Conservation (phyloP, 2,113 vertebrate genomes). For the Ranitomeya imitator region DNA sequence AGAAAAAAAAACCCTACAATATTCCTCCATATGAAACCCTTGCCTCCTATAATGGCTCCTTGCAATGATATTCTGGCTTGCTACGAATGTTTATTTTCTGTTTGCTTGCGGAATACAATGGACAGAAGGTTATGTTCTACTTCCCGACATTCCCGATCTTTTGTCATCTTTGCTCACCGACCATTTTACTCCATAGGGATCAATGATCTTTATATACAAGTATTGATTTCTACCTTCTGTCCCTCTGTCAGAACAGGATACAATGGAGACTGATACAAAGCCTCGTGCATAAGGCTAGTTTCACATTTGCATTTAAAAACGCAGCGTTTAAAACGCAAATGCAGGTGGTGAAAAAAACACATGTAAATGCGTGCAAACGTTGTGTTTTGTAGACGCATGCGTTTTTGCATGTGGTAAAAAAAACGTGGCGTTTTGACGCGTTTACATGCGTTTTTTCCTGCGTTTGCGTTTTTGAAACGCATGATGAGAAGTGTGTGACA, state of each 20-base stretch:
- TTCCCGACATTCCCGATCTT: neutral
- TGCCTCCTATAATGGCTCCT: neutral
- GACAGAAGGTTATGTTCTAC: neutral
- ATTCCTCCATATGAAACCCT: no score
- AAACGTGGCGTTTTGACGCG: no score
- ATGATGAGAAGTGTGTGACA: no score
- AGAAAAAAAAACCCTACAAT: no score
- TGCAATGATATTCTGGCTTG: neutral
- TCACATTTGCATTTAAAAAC: no score
- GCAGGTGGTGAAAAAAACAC: no score
- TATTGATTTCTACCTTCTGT: conserved; percentile 19
- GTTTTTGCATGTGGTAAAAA: no score
- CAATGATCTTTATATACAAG: neutral
- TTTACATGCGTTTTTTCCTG: no score
- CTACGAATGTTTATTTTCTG: neutral
- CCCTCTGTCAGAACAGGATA: neutral
- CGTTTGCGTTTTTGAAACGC: no score
- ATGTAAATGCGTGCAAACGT: no score
- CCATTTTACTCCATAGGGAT: neutral
- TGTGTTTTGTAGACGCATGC: no score
- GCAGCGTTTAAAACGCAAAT: no score
- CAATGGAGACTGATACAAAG: neutral
- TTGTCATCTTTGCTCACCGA: neutral
- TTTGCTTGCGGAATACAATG: neutral
- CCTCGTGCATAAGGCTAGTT: neutral